phyloP scores from a whole-genome alignment of 1,140 invertebrate genomes.

The Drosophila melanica region DNA sequence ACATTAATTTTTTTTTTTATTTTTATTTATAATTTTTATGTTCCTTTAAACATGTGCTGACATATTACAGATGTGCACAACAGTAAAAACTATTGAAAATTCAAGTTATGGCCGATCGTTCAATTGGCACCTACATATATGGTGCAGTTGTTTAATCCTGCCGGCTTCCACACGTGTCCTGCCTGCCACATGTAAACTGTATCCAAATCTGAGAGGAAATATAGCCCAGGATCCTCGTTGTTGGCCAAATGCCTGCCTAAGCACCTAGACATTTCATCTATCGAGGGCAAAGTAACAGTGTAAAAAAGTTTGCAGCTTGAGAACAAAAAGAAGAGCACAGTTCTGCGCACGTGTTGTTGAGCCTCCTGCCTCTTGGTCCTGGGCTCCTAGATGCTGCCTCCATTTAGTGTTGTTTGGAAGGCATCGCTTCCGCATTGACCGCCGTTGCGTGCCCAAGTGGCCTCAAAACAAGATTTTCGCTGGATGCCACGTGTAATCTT shows the following conservation, averaged over 20 bases:
- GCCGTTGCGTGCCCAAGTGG: slow-evolving; percentile 72
- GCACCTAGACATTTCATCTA: too few species aligned
- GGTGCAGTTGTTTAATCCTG: neutral
- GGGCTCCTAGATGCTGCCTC: neutral
- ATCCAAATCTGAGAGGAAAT: too few species aligned
- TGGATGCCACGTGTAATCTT: slow-evolving; percentile 62
- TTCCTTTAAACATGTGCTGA: too few species aligned
- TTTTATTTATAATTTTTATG: too few species aligned
- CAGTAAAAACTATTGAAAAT: too few species aligned
- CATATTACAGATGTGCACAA: too few species aligned
- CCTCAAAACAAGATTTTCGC: slow-evolving; percentile 55
- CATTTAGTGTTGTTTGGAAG: slow-evolving; percentile 48
- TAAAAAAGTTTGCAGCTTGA: neutral
- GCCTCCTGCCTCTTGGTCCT: neutral
- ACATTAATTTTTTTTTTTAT: too few species aligned
- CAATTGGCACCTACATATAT: neutral
- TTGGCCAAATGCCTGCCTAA: too few species aligned
- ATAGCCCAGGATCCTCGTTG: too few species aligned
- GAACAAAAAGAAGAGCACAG: neutral
- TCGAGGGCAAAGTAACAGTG: too few species aligned
- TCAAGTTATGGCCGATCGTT: neutral
- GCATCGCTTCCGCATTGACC: slow-evolving; percentile 61
- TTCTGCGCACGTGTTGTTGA: neutral
- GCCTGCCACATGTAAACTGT: too few species aligned
- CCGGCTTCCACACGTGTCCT: too few species aligned